Base-by-base conservation (phyloP, 2,113 vertebrate species). In the Saimiri boliviensis region DNA sequence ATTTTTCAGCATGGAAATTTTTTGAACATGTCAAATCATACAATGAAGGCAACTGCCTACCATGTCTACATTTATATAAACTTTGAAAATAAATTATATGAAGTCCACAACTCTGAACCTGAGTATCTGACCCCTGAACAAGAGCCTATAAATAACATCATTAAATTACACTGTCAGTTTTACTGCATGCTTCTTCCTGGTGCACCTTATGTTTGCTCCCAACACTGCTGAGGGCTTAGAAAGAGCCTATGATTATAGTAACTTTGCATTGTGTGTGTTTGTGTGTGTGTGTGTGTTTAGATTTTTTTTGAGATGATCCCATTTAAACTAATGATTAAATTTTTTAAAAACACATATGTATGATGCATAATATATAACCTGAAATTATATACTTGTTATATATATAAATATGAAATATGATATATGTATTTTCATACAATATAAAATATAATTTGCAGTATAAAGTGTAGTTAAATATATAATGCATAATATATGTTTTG, bases 81-180 rank as follows among this genome's bases (percentile, higher is more conserved):
- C 45, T 74, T 87, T 45, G 54, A 74, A 97, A 86, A 96, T 86
- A 89, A 96, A 92, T 96, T 89, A 85, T 32, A 82, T 47, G 17
- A 89, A 93, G 30, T 56, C 13, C 4, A 86, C 42, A 89, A 74
- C 32, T 35, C 35, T 93, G 45, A 92, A 40, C 74, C 42, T 58
- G 89, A 76, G 27, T 32, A 47, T n/a, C 54, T 96, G 74, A 86
- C 25, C 13, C 58, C n/a, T 87, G 63, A 93, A 94, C 12, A 84
- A 89, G 6, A 88, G 49, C 7, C 47, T 89, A 92, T 66, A 92
- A 80, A 90, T 54, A 52, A 93, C 76, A 93, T 17, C 20, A 80
- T 80, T 79, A 92, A 94, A 91, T 90, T 13, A 70, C 76, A 35
- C 20, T 30, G 37, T 13, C 60, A 89, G 1, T 77, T 84, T 77